A percentile compares a stretch with the other conserved stretches of the same genome.
phyloP scores from a whole-genome alignment of 2,888 invertebrate species.

The Sarcophaga carnaria region DNA sequence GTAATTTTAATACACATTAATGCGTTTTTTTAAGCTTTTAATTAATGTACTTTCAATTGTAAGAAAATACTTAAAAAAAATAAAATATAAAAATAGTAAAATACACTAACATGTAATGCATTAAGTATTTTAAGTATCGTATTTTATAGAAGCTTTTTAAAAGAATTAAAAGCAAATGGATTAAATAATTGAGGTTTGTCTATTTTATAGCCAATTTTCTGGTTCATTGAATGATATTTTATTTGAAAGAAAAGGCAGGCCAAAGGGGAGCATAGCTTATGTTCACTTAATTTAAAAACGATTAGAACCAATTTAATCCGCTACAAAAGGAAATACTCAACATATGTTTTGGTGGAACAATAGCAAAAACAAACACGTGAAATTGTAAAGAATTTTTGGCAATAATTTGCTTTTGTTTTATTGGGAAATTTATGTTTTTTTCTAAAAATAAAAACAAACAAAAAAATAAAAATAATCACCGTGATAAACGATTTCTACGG shows the following conservation, averaged over 20 bases:
- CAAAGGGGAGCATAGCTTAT: not conserved
- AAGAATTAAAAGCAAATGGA: not conserved
- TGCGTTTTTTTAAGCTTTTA: no score
- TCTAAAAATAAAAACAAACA: not conserved
- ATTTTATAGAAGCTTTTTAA: not conserved
- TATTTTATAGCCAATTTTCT: slow-evolving; percentile 22
- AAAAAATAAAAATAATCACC: not conserved
- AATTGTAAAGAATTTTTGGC: slow-evolving; percentile 2
- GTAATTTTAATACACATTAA: no score
- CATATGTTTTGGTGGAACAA: not conserved
- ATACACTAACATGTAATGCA: not conserved
- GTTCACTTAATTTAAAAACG: slow-evolving; percentile 36
- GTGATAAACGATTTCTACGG: not conserved
- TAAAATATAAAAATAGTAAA: not conserved
- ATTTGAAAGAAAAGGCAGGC: not conserved
- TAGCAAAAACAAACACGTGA: not conserved
- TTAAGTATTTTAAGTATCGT: not conserved
- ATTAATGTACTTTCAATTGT: no score
- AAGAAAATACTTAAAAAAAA: no score
- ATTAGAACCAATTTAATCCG: slow-evolving; percentile 13
- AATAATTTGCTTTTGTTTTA: not conserved
- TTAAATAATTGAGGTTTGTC: slow-evolving; percentile 41
- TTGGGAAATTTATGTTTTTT: not conserved
- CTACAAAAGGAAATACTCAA: not conserved
- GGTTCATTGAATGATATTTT: slow-evolving; percentile 19